A percentile compares a stretch with the other conserved stretches of the same genome.
These are phyloP conservation scores for Pocillopora verrucosa DNA, from an alignment of 64 coral and sea anemone species.

Conservation along the genomic window DNA sequence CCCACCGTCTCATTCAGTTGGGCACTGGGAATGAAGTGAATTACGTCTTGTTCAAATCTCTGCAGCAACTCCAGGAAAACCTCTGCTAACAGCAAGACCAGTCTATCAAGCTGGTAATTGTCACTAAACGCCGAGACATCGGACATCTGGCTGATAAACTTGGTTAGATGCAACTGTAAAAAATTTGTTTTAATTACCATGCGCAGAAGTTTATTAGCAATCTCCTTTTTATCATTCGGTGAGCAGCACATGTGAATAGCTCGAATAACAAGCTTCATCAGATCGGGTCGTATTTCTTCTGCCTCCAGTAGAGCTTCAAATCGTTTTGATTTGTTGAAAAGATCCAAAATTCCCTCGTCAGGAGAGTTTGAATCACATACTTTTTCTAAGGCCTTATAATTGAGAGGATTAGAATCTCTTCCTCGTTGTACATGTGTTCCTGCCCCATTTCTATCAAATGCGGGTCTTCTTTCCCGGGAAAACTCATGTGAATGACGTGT, in stretches of 20 bases:
- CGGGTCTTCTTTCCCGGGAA: neutral
- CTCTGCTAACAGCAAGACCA: neutral
- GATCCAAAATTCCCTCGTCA: constrained; percentile 26
- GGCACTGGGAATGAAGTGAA: neutral
- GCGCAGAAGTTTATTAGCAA: neutral
- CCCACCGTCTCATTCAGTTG: constrained; percentile 1
- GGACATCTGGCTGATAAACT: neutral
- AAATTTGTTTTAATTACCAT: neutral
- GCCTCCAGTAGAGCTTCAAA: constrained; percentile 18
- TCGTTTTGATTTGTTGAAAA: constrained; percentile 2
- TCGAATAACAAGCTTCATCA: constrained; percentile 23
- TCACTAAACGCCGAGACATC: neutral
- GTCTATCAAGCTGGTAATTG: neutral
- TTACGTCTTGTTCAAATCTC: constrained; percentile 8
- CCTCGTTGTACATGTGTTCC: neutral
- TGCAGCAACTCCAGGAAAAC: constrained; percentile 10
- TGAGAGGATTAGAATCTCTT: neutral
- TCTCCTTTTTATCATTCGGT: neutral
- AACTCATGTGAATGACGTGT: neutral
- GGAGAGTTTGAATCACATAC: constrained; percentile 1
- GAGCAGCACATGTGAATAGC: constrained; percentile 19
- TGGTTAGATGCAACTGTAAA: neutral
- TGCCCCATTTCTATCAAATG: neutral
- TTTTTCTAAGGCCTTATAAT: neutral
- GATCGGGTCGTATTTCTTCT: neutral